phyloP scores from a whole-genome alignment of 1,140 invertebrate genomes.

The Nomia melanderi region DNA sequence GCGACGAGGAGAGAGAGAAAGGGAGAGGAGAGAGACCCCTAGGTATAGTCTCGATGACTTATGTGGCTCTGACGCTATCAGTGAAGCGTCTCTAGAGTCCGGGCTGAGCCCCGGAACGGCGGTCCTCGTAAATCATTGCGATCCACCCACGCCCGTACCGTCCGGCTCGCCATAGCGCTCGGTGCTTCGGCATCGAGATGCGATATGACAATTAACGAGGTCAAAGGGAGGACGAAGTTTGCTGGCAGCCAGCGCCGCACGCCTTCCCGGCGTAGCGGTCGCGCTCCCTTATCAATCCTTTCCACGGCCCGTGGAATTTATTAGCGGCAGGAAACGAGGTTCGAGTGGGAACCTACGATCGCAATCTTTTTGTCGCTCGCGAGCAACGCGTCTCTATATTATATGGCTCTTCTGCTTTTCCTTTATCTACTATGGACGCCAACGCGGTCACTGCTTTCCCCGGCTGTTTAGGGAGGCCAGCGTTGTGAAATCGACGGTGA shows the following conservation, averaged over 20 bases:
- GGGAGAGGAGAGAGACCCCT: conserved; percentile 60
- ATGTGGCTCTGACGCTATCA: conserved; percentile 82
- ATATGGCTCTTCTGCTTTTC: too few relatives aligned
- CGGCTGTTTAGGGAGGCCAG: too few relatives aligned
- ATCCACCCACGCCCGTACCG: conserved; percentile 77
- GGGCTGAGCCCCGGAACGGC: conserved; percentile 74
- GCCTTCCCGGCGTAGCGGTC: background rate
- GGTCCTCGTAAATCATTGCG: conserved; percentile 80
- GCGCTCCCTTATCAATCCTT: conserved; percentile 22
- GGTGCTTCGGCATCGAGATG: conserved; percentile 61
- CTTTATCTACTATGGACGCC: background rate
- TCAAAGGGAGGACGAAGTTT: conserved; percentile 65
- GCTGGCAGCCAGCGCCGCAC: conserved; percentile 20
- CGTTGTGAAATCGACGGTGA: too few relatives aligned
- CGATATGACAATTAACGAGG: conserved; percentile 76
- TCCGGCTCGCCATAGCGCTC: conserved; percentile 57
- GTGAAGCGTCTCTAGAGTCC: conserved; percentile 79
- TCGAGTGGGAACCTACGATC: background rate
- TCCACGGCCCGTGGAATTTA: conserved; percentile 17
- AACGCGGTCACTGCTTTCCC: background rate
- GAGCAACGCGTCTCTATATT: too few relatives aligned
- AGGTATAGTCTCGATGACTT: conserved; percentile 79
- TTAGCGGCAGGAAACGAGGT: conserved; percentile 26
- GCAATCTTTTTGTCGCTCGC: background rate
- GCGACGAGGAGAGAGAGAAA: background rate